phyloP scores from a whole-genome alignment of 2,888 invertebrate genomes.

The Nebria brevicollis region DNA sequence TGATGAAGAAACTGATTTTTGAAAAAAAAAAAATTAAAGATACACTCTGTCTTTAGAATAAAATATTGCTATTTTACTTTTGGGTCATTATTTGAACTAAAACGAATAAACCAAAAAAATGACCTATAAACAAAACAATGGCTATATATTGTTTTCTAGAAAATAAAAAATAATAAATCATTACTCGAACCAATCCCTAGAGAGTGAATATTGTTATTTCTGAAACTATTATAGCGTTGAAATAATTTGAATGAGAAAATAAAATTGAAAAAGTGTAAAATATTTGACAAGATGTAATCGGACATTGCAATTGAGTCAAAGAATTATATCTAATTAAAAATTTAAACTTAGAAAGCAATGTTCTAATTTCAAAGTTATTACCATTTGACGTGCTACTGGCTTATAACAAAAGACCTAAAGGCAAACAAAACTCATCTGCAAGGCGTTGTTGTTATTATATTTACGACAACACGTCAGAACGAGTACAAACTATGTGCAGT shows the following conservation, averaged over 20 bases:
- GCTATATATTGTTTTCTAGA: no score
- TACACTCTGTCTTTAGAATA: no score
- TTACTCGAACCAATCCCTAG: no score
- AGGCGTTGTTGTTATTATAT: constrained; percentile 15
- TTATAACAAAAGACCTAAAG: neutral
- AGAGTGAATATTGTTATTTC: no score
- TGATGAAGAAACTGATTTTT: neutral
- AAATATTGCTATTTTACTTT: no score
- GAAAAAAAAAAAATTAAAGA: neutral
- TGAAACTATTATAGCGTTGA: no score
- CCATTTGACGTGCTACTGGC: constrained; percentile 14
- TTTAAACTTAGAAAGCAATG: neutral
- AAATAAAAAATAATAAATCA: no score
- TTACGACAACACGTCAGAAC: constrained; percentile 13
- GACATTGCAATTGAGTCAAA: neutral
- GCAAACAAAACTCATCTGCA: constrained; percentile 14
- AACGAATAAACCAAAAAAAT: no score
- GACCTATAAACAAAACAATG: no score
- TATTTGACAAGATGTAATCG: neutral
- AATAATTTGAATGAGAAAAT: no score
- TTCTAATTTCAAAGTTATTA: neutral
- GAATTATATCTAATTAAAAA: neutral
- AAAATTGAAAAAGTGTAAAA: neutral
- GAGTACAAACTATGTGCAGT: constrained; percentile 10
- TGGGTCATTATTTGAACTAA: no score